Conservation (phyloP, 2,113 vertebrate genomes). For the Scomber colias region DNA sequence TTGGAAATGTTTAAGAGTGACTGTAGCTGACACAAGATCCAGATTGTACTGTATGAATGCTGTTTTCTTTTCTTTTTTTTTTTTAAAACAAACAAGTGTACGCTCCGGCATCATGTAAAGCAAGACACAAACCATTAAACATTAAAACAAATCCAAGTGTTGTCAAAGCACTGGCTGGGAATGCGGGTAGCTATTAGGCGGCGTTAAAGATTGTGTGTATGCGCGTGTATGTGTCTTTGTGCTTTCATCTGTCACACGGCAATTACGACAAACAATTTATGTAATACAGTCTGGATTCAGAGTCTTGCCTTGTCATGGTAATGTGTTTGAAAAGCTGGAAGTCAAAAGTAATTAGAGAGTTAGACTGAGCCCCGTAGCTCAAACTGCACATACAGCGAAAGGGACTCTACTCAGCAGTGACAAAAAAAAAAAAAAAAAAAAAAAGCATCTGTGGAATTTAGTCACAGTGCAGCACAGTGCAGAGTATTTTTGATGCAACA, state of each 20-base stretch:
- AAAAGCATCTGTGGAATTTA: conserved; percentile 40
- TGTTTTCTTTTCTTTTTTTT: neutral
- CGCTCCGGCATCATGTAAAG: conserved; percentile 14
- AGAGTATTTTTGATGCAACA: conserved; percentile 42
- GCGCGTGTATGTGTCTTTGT: conserved; percentile 22
- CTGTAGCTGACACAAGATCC: neutral
- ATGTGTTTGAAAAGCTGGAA: conserved; percentile 66
- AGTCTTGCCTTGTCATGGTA: conserved; percentile 58
- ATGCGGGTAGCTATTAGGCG: conserved; percentile 43
- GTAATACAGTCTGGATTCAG: conserved; percentile 59
- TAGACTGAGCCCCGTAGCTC: conserved; percentile 52
- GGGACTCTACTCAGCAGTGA: conserved; percentile 10
- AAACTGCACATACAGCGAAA: conserved; percentile 41
- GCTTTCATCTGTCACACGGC: conserved; percentile 62
- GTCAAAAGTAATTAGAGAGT: conserved; percentile 74
- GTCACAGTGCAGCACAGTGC: conserved; percentile 31
- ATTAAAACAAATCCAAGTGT: conserved; percentile 37
- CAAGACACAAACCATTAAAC: conserved; percentile 30
- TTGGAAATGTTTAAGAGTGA: too few relatives aligned
- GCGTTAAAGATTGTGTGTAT: conserved; percentile 33
- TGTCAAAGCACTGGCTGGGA: conserved; percentile 38
- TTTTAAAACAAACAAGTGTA: neutral
- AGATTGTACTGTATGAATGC: too few relatives aligned
- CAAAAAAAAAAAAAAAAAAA: neutral
- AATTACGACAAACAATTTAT: conserved; percentile 67